Percentiles rank a stretch among this genome's conserved stretches.
These are phyloP conservation scores for Scatophagus argus DNA, from an alignment of 2,113 vertebrate genomes.

Conservation along the genomic window DNA sequence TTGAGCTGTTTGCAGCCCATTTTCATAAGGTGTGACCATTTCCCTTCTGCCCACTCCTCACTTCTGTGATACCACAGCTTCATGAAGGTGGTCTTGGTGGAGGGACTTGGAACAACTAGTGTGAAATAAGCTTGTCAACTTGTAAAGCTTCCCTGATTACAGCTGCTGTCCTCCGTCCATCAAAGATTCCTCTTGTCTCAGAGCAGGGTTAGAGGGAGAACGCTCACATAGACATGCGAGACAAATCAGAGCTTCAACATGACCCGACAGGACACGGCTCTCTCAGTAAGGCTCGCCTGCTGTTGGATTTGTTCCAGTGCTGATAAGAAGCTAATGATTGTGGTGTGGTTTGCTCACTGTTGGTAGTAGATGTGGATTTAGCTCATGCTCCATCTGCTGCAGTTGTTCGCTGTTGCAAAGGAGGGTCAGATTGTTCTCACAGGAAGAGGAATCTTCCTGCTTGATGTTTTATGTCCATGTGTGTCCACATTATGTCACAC, in stretches of 20 bases:
- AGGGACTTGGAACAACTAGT: conserved; percentile 15
- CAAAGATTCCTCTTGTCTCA: conserved; percentile 4
- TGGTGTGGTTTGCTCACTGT: background rate
- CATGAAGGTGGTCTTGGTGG: conserved; percentile 63
- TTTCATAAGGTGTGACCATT: background rate
- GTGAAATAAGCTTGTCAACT: conserved; percentile 30
- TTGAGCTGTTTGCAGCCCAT: background rate
- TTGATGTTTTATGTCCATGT: background rate
- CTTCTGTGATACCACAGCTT: background rate
- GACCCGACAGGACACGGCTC: background rate
- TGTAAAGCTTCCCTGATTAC: conserved; percentile 16
- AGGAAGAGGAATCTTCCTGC: conserved; percentile 23
- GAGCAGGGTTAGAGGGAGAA: background rate
- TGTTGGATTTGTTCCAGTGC: background rate
- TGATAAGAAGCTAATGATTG: conserved; percentile 28
- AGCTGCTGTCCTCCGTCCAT: conserved; percentile 43
- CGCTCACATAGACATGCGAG: background rate
- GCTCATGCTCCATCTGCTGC: conserved; percentile 39
- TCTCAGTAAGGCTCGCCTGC: background rate
- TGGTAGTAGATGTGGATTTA: background rate
- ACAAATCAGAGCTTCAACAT: conserved; percentile 44
- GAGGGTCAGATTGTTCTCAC: conserved; percentile 7
- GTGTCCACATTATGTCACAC: background rate
- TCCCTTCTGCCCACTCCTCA: background rate
- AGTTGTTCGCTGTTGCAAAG: conserved; percentile 16